A percentile compares a stretch with the other conserved stretches of the same genome.
Evolutionary conservation across 2,888 invertebrate species (phyloP).

Genomic region (Limnephilus auricula): DNA sequence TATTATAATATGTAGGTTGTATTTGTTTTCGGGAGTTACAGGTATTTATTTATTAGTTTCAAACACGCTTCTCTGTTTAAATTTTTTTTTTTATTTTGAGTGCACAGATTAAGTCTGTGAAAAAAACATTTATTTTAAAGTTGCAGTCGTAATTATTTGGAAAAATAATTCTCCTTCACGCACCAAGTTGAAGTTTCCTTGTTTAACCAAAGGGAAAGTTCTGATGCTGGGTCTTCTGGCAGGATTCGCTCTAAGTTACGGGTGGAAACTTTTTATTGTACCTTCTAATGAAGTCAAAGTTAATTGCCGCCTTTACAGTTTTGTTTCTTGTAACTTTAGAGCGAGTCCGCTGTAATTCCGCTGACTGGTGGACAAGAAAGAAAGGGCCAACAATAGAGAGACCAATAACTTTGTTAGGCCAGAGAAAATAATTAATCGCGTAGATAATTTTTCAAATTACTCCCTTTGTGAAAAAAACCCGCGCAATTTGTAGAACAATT

Average conservation of each 20-base stretch:
- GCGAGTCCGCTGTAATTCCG: conserved; percentile 34
- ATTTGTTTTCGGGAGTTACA: not conserved
- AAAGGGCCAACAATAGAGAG: conserved; percentile 50
- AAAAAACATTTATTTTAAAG: not conserved
- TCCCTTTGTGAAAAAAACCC: conserved; percentile 31
- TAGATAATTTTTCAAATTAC: conserved; percentile 59
- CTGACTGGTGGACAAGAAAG: conserved; percentile 24
- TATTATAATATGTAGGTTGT: not conserved
- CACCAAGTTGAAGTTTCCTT: conserved; percentile 44
- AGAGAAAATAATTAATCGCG: conserved; percentile 62
- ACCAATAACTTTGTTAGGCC: conserved; percentile 55
- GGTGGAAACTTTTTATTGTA: conserved; percentile 64
- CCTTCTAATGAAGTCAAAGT: conserved; percentile 66
- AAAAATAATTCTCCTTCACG: conserved; percentile 10
- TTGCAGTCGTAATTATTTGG: not conserved
- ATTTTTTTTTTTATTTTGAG: not conserved
- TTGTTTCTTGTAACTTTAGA: conserved; percentile 55
- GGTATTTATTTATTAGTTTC: not conserved
- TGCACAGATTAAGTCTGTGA: not conserved
- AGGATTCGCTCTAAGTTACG: conserved; percentile 61
- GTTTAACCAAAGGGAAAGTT: conserved; percentile 54
- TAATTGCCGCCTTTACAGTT: conserved; percentile 65
- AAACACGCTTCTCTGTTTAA: not conserved
- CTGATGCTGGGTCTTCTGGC: conserved; percentile 35
- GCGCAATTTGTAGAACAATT: conserved; percentile 57